phyloP scores from a whole-genome alignment of 2,797 vertebrate genomes.

The Leptatherina wallacei region DNA sequence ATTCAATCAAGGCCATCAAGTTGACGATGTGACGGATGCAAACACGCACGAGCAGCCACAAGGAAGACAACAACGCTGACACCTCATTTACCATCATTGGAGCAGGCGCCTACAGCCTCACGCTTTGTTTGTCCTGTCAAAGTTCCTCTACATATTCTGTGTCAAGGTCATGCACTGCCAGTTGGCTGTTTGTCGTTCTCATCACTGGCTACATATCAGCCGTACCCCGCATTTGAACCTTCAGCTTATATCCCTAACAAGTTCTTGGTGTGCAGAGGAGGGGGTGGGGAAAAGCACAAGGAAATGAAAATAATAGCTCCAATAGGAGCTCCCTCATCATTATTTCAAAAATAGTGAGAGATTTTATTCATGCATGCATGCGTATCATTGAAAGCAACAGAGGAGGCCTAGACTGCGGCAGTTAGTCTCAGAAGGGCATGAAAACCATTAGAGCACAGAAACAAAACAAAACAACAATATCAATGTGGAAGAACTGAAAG shows the following conservation, averaged over 20 bases:
- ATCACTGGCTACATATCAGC: conserved; percentile 47
- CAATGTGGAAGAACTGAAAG: conserved; percentile 34
- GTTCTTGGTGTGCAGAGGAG: conserved; percentile 30
- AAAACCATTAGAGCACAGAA: conserved; percentile 60
- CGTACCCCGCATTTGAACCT: conserved; percentile 42
- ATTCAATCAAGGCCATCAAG: conserved; percentile 73
- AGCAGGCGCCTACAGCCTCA: conserved; percentile 59
- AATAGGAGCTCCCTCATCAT: conserved; percentile 50
- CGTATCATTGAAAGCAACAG: conserved; percentile 57
- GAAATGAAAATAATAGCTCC: conserved; percentile 22
- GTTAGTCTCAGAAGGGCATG: conserved; percentile 59
- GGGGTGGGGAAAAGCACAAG: not conserved
- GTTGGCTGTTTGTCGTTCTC: conserved; percentile 59
- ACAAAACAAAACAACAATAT: conserved; percentile 53
- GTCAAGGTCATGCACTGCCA: conserved; percentile 74
- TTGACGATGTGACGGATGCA: conserved; percentile 66
- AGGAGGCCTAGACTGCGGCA: conserved; percentile 50
- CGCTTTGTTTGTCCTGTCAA: conserved; percentile 78
- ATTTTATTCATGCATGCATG: conserved; percentile 62
- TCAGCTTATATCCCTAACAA: conserved; percentile 44
- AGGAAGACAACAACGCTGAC: conserved; percentile 69
- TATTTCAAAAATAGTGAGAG: conserved; percentile 62
- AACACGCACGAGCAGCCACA: conserved; percentile 64
- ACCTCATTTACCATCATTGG: conserved; percentile 69
- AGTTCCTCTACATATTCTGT: conserved; percentile 67